Conservation (phyloP, 1,140 invertebrate species). For the Drosophila oshimai region DNA sequence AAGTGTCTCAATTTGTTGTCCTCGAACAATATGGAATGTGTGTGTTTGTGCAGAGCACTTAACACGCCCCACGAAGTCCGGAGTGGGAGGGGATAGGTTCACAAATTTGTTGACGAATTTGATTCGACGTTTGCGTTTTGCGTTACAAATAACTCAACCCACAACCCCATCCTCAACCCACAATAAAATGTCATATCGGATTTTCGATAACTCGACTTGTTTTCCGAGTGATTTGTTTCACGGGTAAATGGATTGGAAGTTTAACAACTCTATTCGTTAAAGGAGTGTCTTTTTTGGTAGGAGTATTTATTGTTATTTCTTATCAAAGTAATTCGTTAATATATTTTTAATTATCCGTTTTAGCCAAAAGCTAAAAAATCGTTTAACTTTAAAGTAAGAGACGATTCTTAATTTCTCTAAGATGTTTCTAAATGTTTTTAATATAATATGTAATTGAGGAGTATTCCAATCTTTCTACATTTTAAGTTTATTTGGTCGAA, state of each 20-base stretch:
- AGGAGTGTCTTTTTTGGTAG: background rate
- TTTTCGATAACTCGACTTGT: conserved; percentile 29
- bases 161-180: background rate
- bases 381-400: too few relatives aligned
- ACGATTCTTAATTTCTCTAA: too few relatives aligned
- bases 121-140: conserved; percentile 41
- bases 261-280: background rate
- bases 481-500: too few relatives aligned
- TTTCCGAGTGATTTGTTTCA: conserved; percentile 30
- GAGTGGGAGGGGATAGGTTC: background rate
- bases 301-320: too few relatives aligned
- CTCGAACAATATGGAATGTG: background rate
- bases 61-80: conserved; percentile 44
- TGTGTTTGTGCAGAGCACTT: conserved; percentile 29
- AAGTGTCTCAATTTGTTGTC: conserved; percentile 37
- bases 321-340: too few relatives aligned
- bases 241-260: conserved; percentile 19
- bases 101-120: conserved; percentile 51
- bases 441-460: too few relatives aligned
- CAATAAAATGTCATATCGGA: conserved; percentile 26
- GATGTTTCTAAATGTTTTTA: too few relatives aligned
- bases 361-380: too few relatives aligned
- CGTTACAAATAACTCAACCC: conserved; percentile 22
- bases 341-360: too few relatives aligned
- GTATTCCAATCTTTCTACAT: too few relatives aligned